Evolutionary conservation across 2,888 invertebrate species (phyloP).

Genomic region (Philereme transversata): DNA sequence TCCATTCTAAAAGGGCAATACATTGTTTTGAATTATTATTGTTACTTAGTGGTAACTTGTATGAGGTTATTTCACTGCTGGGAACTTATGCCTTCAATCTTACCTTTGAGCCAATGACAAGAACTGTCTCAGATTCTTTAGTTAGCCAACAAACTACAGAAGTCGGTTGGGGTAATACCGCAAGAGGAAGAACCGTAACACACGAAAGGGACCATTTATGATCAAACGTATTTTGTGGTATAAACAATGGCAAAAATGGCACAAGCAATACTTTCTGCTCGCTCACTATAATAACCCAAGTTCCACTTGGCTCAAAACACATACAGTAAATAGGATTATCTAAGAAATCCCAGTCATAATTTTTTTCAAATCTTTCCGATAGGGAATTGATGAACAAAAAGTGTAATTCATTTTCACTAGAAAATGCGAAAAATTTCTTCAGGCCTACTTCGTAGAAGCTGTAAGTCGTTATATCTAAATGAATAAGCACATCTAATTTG

Average conservation of each 20-base stretch:
- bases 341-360: conserved; percentile 76
- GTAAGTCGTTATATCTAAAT: conserved; percentile 67
- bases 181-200: conserved; percentile 73
- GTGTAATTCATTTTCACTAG: conserved; percentile 71
- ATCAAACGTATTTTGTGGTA: conserved; percentile 73
- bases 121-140: conserved; percentile 87
- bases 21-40: too few relatives aligned
- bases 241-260: conserved; percentile 76
- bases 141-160: conserved; percentile 92
- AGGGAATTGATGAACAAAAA: conserved; percentile 71
- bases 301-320: conserved; percentile 93
- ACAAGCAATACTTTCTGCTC: conserved; percentile 78
- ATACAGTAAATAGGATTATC: conserved; percentile 86
- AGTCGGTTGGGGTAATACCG: conserved; percentile 78
- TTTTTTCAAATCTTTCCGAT: conserved; percentile 66
- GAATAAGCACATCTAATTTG: conserved; percentile 74
- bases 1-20: conserved; percentile 67
- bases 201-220: conserved; percentile 78
- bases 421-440: conserved; percentile 73
- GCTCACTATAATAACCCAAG: conserved; percentile 88
- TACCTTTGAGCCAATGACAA: conserved; percentile 88
- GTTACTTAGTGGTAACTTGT: too few relatives aligned
- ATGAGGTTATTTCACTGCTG: background rate
- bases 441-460: conserved; percentile 78
- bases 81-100: conserved; percentile 1